Percentiles rank a stretch among this genome's conserved stretches.
phyloP scores from a whole-genome alignment of 2,888 invertebrate species.

The Parnassius mnemosyne region DNA sequence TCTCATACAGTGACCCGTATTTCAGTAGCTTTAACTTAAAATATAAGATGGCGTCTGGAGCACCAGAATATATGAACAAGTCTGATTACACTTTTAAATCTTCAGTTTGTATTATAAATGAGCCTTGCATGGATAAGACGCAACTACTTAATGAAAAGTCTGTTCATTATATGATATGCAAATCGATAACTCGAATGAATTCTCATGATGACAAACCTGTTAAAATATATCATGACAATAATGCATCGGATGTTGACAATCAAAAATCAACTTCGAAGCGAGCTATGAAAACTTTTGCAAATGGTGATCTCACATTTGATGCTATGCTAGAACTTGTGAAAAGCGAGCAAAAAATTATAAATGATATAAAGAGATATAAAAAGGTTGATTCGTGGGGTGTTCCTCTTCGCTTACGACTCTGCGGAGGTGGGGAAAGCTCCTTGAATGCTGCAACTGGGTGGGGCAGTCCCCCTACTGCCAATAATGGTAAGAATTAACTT shows the following conservation, averaged over 20 bases:
- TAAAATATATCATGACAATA: constrained; percentile 75
- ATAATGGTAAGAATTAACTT: constrained; percentile 71
- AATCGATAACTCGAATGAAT: constrained; percentile 69
- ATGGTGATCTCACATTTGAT: constrained; percentile 75
- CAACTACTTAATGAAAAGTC: constrained; percentile 69
- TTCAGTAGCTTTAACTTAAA: constrained; percentile 82
- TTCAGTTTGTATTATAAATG: constrained; percentile 80
- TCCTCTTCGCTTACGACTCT: constrained; percentile 82
- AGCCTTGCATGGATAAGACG: constrained; percentile 69
- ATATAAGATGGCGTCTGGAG: constrained; percentile 78
- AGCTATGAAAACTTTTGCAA: constrained; percentile 60
- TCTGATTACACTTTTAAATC: constrained; percentile 83
- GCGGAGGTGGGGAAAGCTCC: constrained; percentile 91
- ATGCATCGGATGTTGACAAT: constrained; percentile 55
- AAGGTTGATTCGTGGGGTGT: constrained; percentile 80
- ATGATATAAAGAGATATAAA: constrained; percentile 46
- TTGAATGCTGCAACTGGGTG: constrained; percentile 88
- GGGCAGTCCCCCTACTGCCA: constrained; percentile 87
- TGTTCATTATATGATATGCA: constrained; percentile 65
- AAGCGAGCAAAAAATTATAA: constrained; percentile 55
- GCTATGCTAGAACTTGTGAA: constrained; percentile 67
- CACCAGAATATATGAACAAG: constrained; percentile 81
- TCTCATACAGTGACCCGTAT: constrained; percentile 82
- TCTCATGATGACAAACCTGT: constrained; percentile 60
- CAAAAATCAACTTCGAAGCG: constrained; percentile 46